Conservation (phyloP, 2,888 invertebrate species). For the Limenitis camilla region DNA sequence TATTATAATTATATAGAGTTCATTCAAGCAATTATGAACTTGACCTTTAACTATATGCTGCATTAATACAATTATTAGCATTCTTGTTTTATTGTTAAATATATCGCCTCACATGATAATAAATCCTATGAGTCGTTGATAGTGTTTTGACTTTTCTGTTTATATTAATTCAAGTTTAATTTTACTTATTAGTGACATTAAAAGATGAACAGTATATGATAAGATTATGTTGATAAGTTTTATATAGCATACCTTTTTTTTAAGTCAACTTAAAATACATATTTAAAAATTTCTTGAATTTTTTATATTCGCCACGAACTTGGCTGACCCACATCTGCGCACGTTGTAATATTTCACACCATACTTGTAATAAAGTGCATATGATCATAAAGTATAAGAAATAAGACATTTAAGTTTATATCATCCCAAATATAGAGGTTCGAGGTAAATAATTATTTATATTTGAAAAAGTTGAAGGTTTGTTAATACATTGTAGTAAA, state of each 20-base stretch:
- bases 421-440: conserved; percentile 9
- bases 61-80: background rate
- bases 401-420: background rate
- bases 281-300: too few species aligned
- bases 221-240: too few species aligned
- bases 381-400: conserved; percentile 1
- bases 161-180: too few species aligned
- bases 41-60: background rate
- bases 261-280: too few species aligned
- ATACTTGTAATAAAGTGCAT: background rate
- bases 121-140: too few species aligned
- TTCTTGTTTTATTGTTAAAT: background rate
- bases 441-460: conserved; percentile 7
- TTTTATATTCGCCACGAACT: too few species aligned
- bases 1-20: too few species aligned
- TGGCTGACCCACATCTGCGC: background rate
- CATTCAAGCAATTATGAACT: background rate
- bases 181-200: too few species aligned
- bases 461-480: conserved; percentile 4
- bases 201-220: too few species aligned
- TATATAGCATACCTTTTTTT: too few species aligned
- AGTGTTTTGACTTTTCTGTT: too few species aligned
- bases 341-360: background rate
- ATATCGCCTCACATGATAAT: background rate
- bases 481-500: background rate